phyloP scores from a whole-genome alignment of 2,113 vertebrate genomes.

The Lanius ludovicianus region DNA sequence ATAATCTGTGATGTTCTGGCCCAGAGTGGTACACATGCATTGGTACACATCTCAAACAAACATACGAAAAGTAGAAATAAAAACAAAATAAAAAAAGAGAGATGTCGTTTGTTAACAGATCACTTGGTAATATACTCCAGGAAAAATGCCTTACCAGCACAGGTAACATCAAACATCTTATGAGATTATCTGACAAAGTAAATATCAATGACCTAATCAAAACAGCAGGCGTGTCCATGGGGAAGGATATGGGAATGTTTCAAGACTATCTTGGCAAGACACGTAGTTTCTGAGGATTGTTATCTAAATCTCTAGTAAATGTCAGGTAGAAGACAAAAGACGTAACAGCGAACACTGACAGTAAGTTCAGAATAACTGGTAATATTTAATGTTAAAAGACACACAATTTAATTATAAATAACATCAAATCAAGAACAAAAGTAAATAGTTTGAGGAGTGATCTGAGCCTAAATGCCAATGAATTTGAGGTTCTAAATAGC shows the following conservation, averaged over 20 bases:
- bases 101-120: neutral
- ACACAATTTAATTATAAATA: neutral
- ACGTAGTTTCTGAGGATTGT: neutral
- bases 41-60: neutral
- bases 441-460: neutral
- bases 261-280: neutral
- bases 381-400: neutral
- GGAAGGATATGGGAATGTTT: neutral
- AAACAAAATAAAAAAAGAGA: neutral
- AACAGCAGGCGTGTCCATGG: neutral
- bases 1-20: neutral
- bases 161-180: neutral
- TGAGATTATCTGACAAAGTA: neutral
- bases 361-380: neutral
- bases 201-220: neutral
- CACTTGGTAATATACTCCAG: neutral
- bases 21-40: neutral
- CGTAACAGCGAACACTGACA: neutral
- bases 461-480: neutral
- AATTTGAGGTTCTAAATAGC: neutral
- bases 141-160: neutral
- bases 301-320: neutral
- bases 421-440: neutral
- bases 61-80: neutral
- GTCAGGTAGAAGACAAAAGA: neutral